Evolutionary conservation across 2,888 invertebrate species (phyloP).

Genomic region (Oxystoma pomonae): DNA sequence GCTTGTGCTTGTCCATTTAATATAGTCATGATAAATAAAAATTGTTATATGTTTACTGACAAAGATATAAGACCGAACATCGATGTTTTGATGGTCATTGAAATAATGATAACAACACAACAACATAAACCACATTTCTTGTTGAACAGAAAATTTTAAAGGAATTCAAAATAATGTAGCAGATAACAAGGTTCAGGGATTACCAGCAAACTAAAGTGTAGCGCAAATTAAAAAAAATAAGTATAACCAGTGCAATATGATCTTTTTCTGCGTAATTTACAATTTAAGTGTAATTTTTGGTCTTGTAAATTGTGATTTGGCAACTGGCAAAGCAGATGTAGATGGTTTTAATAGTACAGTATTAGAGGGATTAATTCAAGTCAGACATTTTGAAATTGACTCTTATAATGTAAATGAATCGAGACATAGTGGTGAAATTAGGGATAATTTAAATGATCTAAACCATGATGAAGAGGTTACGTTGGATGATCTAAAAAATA

Average conservation of each 20-base stretch:
- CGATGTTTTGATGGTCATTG: neutral
- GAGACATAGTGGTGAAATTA: neutral
- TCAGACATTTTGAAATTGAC: neutral
- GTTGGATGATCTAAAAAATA: neutral
- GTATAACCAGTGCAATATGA: too few species aligned
- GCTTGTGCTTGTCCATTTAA: too few species aligned
- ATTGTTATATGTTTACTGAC: neutral
- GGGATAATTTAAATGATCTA: neutral
- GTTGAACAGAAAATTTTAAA: neutral
- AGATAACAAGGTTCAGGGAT: neutral
- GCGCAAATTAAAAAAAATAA: neutral
- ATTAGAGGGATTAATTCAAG: neutral
- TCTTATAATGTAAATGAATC: neutral
- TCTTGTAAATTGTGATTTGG: neutral
- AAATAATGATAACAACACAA: neutral
- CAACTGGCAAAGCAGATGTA: neutral
- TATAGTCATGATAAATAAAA: too few species aligned
- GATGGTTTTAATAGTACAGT: neutral
- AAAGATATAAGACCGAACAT: neutral
- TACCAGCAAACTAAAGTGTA: neutral
- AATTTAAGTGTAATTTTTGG: neutral
- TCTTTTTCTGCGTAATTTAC: neutral
- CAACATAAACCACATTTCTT: neutral
- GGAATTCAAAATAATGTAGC: neutral
- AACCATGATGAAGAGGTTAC: neutral